Conservation (phyloP, 2,113 vertebrate genomes). For the Nestor notabilis region DNA sequence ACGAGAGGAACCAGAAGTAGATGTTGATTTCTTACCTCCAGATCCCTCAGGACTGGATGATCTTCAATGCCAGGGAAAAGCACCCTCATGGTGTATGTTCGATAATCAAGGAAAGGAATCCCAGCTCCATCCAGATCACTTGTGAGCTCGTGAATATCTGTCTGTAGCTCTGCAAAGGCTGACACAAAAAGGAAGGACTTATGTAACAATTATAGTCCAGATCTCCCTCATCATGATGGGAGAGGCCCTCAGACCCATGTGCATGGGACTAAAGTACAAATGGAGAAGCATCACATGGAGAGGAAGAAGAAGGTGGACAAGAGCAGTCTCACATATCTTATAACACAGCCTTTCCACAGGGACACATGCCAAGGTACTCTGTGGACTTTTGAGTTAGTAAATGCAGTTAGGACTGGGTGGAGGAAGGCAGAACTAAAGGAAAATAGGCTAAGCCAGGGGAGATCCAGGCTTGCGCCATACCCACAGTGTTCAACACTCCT, state of each 20-base stretch:
- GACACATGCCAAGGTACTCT: fast-evolving
- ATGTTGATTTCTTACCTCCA: slow-evolving; percentile 82
- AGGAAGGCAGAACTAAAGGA: not conserved
- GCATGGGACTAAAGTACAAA: not conserved
- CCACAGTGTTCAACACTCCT: not conserved
- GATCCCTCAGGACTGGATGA: slow-evolving; percentile 92
- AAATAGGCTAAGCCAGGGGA: not conserved
- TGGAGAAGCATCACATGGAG: not conserved
- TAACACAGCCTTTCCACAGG: not conserved
- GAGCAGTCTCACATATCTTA: not conserved
- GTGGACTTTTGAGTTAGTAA: not conserved
- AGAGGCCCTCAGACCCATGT: not conserved
- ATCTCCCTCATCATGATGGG: not conserved
- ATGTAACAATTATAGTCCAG: not conserved
- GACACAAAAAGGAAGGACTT: not conserved
- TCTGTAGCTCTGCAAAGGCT: slow-evolving; percentile 97
- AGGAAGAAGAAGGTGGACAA: not conserved
- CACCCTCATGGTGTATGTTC: slow-evolving; percentile 96
- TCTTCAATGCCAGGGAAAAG: slow-evolving; percentile 98
- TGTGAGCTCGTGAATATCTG: slow-evolving; percentile 95
- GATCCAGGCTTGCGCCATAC: not conserved
- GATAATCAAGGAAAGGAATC: slow-evolving; percentile 95
- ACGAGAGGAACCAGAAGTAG: not conserved
- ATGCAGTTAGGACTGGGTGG: not conserved
- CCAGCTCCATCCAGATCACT: slow-evolving; percentile 95